Conservation (phyloP, 30 jellyfish, hydroid and myxozoan genomes). For the Cassiopea xamachana region DNA sequence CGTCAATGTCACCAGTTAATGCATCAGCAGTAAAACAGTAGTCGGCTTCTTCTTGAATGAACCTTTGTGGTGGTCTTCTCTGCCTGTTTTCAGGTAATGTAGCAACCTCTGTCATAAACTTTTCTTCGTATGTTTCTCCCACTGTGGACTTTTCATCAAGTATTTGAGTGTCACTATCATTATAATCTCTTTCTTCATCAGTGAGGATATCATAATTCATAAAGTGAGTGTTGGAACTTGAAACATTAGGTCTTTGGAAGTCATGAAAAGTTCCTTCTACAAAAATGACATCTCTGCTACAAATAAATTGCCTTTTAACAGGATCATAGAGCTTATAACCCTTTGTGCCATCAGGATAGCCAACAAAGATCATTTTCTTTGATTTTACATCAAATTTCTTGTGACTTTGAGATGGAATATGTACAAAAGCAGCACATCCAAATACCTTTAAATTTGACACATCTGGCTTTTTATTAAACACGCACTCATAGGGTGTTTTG, state of each 20-base stretch:
- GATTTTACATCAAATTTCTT: constrained; percentile 17
- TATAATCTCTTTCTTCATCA: constrained; percentile 15
- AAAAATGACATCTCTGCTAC: constrained; percentile 29
- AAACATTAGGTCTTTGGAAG: neutral
- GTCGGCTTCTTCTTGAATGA: constrained; percentile 25
- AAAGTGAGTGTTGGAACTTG: constrained; percentile 13
- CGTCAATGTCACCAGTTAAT: neutral
- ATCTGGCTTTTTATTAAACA: constrained; percentile 9
- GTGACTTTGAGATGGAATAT: constrained; percentile 14
- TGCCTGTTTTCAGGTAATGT: constrained; percentile 12
- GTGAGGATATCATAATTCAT: constrained; percentile 10
- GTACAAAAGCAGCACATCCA: constrained; percentile 51
- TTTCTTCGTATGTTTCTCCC: constrained; percentile 30
- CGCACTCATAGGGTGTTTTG: constrained; percentile 31
- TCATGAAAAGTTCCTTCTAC: neutral
- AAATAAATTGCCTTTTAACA: neutral
- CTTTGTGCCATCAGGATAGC: constrained; percentile 30
- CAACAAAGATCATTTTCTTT: constrained; percentile 22
- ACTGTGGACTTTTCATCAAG: constrained; percentile 5
- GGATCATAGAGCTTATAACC: constrained; percentile 44
- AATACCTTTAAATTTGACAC: constrained; percentile 10
- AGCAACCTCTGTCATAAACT: constrained; percentile 4
- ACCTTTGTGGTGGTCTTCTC: constrained; percentile 43
- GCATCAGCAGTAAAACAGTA: constrained; percentile 13
- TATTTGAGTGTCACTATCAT: neutral